phyloP scores from a whole-genome alignment of 2,888 invertebrate genomes.

The Thysanoteuthis rhombus region DNA sequence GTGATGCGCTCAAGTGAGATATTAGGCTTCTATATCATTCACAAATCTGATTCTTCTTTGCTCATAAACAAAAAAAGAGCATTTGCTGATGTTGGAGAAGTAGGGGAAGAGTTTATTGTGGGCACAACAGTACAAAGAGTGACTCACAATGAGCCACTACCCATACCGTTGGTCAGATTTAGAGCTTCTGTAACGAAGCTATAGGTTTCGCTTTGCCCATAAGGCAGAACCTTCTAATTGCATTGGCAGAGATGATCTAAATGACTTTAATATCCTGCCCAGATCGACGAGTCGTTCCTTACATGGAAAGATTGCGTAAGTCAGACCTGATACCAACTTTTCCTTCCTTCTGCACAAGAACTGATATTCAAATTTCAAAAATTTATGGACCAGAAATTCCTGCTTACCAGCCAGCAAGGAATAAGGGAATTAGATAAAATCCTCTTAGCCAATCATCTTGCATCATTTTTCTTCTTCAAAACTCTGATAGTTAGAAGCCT shows the following conservation, averaged over 20 bases:
- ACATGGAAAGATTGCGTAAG: neutral
- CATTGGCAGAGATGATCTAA: neutral
- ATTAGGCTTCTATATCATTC: neutral
- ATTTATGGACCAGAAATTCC: constrained; percentile 12
- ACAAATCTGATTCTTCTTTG: neutral
- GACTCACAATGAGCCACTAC: neutral
- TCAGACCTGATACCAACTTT: neutral
- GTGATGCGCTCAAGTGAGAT: neutral
- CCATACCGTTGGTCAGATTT: neutral
- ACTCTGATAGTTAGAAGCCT: neutral
- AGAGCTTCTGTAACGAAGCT: neutral
- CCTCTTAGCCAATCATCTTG: neutral
- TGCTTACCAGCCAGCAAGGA: neutral
- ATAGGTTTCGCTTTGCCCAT: neutral
- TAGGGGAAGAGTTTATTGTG: neutral
- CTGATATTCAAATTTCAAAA: constrained; percentile 12
- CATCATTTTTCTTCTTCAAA: neutral
- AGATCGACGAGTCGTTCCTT: neutral
- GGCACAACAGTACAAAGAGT: neutral
- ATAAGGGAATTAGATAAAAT: neutral
- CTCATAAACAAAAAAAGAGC: neutral
- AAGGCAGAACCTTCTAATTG: neutral
- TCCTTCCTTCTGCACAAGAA: neutral
- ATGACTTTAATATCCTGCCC: constrained; percentile 12
- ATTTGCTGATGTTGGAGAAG: neutral